Evolutionary conservation across 2,797 vertebrate species (phyloP), one percentile per base, ranked within the genome.

Genomic region (Argentina silus): DNA sequence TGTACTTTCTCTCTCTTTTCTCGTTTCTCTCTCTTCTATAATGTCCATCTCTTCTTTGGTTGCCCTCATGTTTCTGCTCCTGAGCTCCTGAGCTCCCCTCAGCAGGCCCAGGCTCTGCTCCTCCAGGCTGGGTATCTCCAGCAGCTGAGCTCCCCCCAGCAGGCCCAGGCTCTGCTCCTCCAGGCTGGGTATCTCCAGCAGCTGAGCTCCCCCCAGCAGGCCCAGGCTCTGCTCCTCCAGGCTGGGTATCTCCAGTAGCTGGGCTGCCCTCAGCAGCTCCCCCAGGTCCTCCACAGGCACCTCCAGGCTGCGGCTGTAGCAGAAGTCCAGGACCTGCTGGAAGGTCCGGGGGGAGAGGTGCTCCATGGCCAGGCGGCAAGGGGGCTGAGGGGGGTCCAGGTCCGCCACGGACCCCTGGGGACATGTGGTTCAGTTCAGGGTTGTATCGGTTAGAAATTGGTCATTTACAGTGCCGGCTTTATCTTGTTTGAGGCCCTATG

Each of bases 261-360:
- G 89, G 27, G 95, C 94, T 0, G 93, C 94, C 69, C 70, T 88
- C 62, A 94, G 86, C 21, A 96, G 91, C 65, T 85, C 84, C 43
- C 59, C 79, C 68, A 96, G 85, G 74, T 96, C 95, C 7, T 83
- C 89, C 73, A 73, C 82, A 2, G 90, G 87, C 48, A 95, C 91
- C 72, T 95, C 94, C 50, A 95, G 67, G 17, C 81, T 79, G 62
- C 93, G 89, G 3, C 87, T 90, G 84, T 96, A 96, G 75, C 91
- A 90, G 73, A 94, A 96, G 78, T 94, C 93, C 74, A 96, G 84
- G 67, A 95, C 89, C 76, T 95, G 95, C 80, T 93, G 91, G 83
- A 95, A 94, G 71, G 94, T 95, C 74, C 70, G 90, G 6, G 93
- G 87, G 27, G 93, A 91, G 80, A 95, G 83, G 45, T 82, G 87